A percentile compares a stretch with the other conserved stretches of the same genome.
Conservation (phyloP, 2,888 invertebrate genomes). For the Teinopalpus imperialis region DNA sequence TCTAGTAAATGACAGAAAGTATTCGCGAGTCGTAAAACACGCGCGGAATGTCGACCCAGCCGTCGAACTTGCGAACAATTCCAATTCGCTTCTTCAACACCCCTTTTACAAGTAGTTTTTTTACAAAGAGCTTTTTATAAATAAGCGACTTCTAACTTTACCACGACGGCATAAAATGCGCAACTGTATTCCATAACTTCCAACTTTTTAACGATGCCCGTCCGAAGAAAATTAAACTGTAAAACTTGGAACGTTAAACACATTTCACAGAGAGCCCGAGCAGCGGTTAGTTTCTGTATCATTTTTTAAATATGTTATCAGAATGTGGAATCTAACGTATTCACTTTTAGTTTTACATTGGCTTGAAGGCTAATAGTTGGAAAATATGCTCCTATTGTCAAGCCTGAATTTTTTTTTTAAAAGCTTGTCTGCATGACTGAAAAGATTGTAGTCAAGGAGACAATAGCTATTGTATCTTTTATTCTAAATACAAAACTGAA, state of each 20-base stretch:
- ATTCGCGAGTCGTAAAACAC: conserved; percentile 36
- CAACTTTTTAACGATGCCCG: neutral
- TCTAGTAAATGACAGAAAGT: conserved; percentile 30
- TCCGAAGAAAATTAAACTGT: conserved; percentile 1
- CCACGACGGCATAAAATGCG: conserved; percentile 9
- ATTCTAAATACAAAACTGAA: too few species aligned
- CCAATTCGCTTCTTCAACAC: conserved; percentile 50
- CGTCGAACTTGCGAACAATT: conserved; percentile 45
- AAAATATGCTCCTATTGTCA: neutral
- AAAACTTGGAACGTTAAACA: neutral
- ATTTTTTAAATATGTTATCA: neutral
- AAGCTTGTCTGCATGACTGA: too few species aligned
- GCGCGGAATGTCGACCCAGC: conserved; percentile 34
- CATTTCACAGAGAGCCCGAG: neutral
- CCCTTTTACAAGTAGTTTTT: conserved; percentile 26
- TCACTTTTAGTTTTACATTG: conserved; percentile 5
- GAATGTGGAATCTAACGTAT: neutral
- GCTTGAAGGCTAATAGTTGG: neutral
- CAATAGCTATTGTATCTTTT: too few species aligned
- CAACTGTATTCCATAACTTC: conserved; percentile 9
- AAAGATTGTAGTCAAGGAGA: too few species aligned
- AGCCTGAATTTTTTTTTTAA: neutral
- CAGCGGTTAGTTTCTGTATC: neutral
- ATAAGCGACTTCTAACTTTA: conserved; percentile 7
- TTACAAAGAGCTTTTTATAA: too few species aligned